Conservation (phyloP, 2,888 invertebrate genomes). For the Oligia latruncula region DNA sequence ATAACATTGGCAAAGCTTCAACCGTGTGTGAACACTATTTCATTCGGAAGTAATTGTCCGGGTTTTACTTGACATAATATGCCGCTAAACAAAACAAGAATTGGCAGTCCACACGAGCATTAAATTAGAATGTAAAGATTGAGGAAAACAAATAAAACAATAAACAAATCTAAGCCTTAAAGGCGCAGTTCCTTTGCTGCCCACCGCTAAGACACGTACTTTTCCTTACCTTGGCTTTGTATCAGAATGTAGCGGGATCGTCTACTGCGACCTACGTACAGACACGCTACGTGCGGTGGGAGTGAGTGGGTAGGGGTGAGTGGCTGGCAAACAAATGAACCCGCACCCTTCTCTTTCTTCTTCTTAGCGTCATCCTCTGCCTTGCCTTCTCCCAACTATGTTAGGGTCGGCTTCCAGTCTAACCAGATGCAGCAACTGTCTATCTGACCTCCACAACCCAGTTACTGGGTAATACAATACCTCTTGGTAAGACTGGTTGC, state of each 20-base stretch:
- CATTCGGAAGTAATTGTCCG: slow-evolving; percentile 13
- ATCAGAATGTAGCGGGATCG: neutral
- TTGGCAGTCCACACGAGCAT: slow-evolving; percentile 25
- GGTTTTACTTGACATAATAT: slow-evolving; percentile 16
- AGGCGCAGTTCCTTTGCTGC: neutral
- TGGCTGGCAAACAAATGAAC: neutral
- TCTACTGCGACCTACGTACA: neutral
- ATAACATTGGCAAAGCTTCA: slow-evolving; percentile 50
- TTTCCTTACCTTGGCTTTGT: neutral
- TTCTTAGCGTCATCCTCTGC: no score
- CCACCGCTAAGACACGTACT: neutral
- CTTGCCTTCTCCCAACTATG: no score
- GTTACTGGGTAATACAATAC: no score
- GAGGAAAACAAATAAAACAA: slow-evolving; percentile 24
- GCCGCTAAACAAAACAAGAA: slow-evolving; percentile 25
- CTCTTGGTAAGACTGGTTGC: no score
- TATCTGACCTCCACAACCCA: no score
- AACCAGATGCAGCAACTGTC: no score
- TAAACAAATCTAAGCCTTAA: slow-evolving; percentile 10
- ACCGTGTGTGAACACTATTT: slow-evolving; percentile 12
- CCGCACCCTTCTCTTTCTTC: no score
- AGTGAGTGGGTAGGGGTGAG: no score
- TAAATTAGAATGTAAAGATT: slow-evolving; percentile 1
- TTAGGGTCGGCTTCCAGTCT: no score
- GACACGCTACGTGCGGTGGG: neutral